Base-by-base conservation (phyloP, 2,797 vertebrate genomes). In the Thamnophis elegans region DNA sequence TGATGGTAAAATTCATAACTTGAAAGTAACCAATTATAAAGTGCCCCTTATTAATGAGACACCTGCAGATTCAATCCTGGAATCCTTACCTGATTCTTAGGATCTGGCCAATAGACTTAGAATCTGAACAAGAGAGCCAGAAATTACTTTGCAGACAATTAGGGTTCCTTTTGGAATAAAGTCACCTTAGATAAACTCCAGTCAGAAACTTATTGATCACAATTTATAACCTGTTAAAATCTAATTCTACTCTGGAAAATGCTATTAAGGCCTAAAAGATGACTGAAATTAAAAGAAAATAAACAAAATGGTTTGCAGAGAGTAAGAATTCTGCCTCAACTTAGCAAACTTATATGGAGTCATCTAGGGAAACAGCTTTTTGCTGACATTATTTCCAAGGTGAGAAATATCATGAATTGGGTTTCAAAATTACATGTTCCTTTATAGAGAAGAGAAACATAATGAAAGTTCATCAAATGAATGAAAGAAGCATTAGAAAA, bases 141-240 rank as follows among this genome's bases (percentile, higher is more conserved):
- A 95, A 96, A 91, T 93, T 85, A 96, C 20, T 87, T 95, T 94
- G 82, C 53, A 94, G 93, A 54, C 36, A 94, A 88, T 93, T 93
- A 91, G 87, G 94, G 85, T 42, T 90, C 82, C 86, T 85, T 78
- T 22, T 94, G 94, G 78, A 56, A 92, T 91, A 93, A 11, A 90
- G 90, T 91, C 59, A 94, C 59, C 59, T 89, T 91, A 62, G 58
- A 89, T 89, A 94, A 94, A 94, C 60, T 60, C 91, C 47, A 82
- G 53, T 90, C 73, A 94, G 91, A 91, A 95, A 58, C 55, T 2
- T 92, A 94, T 85, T 68, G 91, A 94, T 95, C 94, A 65, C 93
- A 89, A 95, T 88, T 95, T 93, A 95, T n/a, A 95, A 94, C 93
- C 92, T 59, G 91, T 87, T 85, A 91, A 95, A 93, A 89, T 62